Percentiles rank a stretch among this genome's conserved stretches.
These are phyloP conservation scores for Tigriopus japonicus DNA, from an alignment of 1,140 invertebrate species.

Conservation along the genomic window DNA sequence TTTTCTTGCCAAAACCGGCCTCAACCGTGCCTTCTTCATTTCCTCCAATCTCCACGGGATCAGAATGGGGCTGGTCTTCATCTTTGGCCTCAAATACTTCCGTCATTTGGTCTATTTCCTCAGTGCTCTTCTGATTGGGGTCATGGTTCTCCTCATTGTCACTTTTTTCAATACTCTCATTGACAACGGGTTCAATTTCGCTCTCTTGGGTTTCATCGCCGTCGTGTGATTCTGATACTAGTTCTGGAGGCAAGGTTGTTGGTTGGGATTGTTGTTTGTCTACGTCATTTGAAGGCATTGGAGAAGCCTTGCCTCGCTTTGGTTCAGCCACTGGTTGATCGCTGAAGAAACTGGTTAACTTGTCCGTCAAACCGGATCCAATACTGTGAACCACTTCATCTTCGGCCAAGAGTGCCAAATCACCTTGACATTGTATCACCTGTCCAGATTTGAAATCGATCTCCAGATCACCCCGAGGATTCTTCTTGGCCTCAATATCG, in stretches of 20 bases:
- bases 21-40: background rate
- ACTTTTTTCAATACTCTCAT: background rate
- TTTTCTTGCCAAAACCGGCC: background rate
- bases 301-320: background rate
- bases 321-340: background rate
- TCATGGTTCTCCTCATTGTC: background rate
- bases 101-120: background rate
- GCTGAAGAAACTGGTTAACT: background rate
- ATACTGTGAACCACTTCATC: conserved; percentile 6
- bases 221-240: too few species aligned
- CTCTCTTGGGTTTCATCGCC: background rate
- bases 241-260: too few species aligned
- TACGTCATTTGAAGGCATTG: background rate
- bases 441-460: background rate
- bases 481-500: background rate
- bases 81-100: background rate
- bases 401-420: conserved; percentile 1
- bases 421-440: conserved; percentile 3
- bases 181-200: background rate
- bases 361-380: conserved; percentile 2
- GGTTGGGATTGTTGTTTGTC: too few species aligned
- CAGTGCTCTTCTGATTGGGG: background rate
- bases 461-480: background rate
- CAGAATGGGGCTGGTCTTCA: background rate
- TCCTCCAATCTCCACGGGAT: background rate